These are phyloP conservation scores for Gambelia wislizenii DNA, from an alignment of 2,797 vertebrate species.

Conservation along the genomic window DNA sequence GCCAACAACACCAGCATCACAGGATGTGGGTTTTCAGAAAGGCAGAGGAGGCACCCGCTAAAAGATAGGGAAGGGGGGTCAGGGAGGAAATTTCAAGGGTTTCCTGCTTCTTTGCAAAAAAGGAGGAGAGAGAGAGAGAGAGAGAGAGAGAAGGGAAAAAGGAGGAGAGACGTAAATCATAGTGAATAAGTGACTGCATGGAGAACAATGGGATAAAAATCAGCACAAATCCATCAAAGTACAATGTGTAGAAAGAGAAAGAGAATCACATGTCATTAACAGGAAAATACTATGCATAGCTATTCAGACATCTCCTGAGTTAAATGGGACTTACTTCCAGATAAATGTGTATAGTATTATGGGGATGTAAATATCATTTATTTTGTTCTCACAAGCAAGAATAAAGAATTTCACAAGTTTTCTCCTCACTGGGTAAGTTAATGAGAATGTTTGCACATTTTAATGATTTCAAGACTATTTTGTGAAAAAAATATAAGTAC, in stretches of 20 bases:
- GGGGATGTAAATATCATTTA: neutral
- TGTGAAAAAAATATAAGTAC: too few relatives aligned
- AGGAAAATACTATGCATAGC: neutral
- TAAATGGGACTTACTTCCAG: neutral
- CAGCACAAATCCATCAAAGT: neutral
- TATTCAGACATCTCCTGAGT: neutral
- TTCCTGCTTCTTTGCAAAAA: neutral
- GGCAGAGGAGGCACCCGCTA: neutral
- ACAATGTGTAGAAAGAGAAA: neutral
- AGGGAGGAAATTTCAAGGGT: neutral
- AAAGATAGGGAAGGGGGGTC: constrained; percentile 8
- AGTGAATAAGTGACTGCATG: neutral
- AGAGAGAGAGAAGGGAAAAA: too few relatives aligned
- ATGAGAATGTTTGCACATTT: too few relatives aligned
- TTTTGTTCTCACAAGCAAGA: too few relatives aligned
- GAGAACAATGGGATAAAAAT: neutral
- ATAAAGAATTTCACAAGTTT: too few relatives aligned
- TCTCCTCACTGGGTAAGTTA: too few relatives aligned
- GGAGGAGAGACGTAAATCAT: neutral
- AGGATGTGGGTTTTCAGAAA: neutral
- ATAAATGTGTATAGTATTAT: neutral
- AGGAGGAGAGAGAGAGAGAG: neutral
- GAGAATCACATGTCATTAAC: neutral
- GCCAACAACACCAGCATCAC: neutral
- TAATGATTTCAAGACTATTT: too few relatives aligned